Evolutionary conservation across 2,888 invertebrate species (phyloP), one percentile per base, ranked within the genome.

Genomic region (Noctua janthina): DNA sequence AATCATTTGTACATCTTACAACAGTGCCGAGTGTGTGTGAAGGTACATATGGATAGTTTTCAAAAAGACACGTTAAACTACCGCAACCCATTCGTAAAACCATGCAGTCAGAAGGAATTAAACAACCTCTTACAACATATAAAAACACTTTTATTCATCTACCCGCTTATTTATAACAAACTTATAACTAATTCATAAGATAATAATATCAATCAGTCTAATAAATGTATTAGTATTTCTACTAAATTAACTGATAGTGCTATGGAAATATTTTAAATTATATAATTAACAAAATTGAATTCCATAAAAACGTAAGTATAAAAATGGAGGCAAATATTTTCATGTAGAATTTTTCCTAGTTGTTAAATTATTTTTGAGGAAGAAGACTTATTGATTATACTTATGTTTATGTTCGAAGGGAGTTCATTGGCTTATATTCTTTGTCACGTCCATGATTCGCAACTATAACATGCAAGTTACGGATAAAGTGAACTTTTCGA

Each of bases 121-220:
- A 43, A 70, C 13, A 49, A 11, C 29, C 5, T 74, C n/a, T 67
- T 71, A 78, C n/a, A 79, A 86, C 74, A 69, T 74, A 78, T 56
- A 72, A 78, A 86, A 78, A 85, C 54, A 51, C 1, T 70, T 88
- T 87, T 87, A 88, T 85, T 89, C 23, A 79, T 73, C 66, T 81
- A 79, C 86, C 88, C 86, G 39, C 73, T 72, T 79, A 83, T 78
- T 83, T 75, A 71, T 78, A 88, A 85, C 69, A 87, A 84, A 76
- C 83, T 84, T 88, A 89, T 11, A 81, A 81, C 77, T 83, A 87
- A 81, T 81, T 87, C 75, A 78, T 82, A 64, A 8, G 29, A 81
- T 76, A 70, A 67, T 79, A 76, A 79, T 82, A 81, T 75, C 76
- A 79, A 85, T 90, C 87, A 89, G 89, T 89, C 89, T 87, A 79